These are phyloP conservation scores for Eulemur rufifrons DNA, from an alignment of 2,113 vertebrate genomes.

Conservation along the genomic window DNA sequence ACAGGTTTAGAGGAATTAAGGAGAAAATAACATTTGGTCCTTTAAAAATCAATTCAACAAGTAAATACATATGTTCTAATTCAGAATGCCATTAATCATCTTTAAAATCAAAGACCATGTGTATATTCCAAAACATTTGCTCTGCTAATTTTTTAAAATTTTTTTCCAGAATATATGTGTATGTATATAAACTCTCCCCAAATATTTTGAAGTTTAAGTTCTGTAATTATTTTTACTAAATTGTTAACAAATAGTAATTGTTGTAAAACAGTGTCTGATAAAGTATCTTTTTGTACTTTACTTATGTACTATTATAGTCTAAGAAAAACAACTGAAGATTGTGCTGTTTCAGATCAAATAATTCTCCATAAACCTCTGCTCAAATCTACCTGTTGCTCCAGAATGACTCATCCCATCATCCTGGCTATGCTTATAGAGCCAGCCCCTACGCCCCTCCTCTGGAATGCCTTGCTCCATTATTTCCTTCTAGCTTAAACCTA, in stretches of 20 bases:
- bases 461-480: neutral
- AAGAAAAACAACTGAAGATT: neutral
- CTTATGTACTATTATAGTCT: neutral
- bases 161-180: neutral
- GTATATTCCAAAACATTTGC: neutral
- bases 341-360: neutral
- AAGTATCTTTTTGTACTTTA: neutral
- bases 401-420: neutral
- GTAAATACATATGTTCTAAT: neutral
- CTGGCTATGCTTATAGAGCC: neutral
- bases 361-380: neutral
- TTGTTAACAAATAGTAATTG: neutral
- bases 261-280: neutral
- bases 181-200: neutral
- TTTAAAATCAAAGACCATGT: neutral
- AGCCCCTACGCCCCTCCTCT: neutral
- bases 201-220: conserved; percentile 1
- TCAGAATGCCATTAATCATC: neutral
- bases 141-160: neutral
- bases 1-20: neutral
- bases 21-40: neutral
- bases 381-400: neutral
- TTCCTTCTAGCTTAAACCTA: neutral
- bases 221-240: neutral
- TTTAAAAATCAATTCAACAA: neutral